These are phyloP conservation scores for Drosophila ironensis DNA, from an alignment of 1,140 invertebrate species.

Conservation along the genomic window DNA sequence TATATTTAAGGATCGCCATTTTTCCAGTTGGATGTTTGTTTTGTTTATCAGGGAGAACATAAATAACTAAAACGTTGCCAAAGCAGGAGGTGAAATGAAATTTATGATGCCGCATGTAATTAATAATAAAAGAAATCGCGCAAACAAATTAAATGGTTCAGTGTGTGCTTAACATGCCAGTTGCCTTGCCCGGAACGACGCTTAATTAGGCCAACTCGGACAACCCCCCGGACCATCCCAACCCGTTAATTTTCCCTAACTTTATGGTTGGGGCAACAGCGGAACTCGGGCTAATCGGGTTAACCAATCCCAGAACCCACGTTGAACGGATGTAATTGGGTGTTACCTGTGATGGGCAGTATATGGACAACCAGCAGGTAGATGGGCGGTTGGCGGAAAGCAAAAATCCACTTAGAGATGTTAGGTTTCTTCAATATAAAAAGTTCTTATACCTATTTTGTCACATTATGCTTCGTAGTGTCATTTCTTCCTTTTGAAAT, in stretches of 20 bases:
- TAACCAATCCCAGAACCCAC: constrained; percentile 47
- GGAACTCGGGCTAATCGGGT: constrained; percentile 30
- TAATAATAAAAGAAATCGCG: constrained; percentile 61
- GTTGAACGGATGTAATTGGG: constrained; percentile 42
- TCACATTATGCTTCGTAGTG: no score
- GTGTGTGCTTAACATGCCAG: constrained; percentile 39
- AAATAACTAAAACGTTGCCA: constrained; percentile 41
- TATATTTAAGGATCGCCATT: constrained; percentile 30
- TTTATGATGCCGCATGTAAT: constrained; percentile 53
- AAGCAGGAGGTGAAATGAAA: constrained; percentile 25
- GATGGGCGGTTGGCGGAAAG: constrained; percentile 15
- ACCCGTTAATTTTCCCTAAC: constrained; percentile 11
- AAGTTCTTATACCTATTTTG: no score
- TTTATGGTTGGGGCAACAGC: constrained; percentile 34
- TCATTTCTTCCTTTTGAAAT: not conserved
- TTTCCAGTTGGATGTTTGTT: constrained; percentile 7
- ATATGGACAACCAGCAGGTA: not conserved
- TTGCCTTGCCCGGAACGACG: constrained; percentile 36
- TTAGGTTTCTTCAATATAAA: no score
- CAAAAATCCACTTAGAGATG: constrained; percentile 6
- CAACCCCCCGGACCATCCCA: not conserved
- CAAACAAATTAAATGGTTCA: constrained; percentile 49
- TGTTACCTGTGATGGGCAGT: constrained; percentile 13
- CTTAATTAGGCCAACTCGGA: constrained; percentile 48
- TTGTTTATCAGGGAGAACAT: constrained; percentile 30